Conservation (phyloP, 2,113 vertebrate species). For the Salvator merianae region DNA sequence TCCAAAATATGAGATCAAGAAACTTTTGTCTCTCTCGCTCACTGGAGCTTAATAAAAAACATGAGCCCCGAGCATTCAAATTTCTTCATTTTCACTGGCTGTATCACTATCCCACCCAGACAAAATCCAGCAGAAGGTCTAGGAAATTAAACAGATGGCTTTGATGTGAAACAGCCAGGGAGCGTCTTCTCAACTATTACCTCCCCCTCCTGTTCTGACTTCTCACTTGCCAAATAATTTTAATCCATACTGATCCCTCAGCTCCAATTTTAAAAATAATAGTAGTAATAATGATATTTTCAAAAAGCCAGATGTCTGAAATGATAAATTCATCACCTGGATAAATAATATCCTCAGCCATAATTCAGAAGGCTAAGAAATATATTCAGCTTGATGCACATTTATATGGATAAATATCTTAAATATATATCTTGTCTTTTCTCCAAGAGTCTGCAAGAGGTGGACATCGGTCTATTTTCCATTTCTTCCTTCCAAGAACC, state of each 20-base stretch:
- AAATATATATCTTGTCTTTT: too few species aligned
- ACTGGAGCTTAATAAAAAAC: neutral
- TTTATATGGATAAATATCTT: too few species aligned
- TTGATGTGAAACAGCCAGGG: conserved; percentile 54
- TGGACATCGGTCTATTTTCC: too few species aligned
- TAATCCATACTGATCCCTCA: conserved; percentile 37
- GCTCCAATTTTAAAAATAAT: neutral
- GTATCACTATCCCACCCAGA: conserved; percentile 34
- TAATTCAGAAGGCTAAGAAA: conserved; percentile 34
- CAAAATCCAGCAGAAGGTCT: conserved; percentile 44
- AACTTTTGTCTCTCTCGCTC: conserved; percentile 5
- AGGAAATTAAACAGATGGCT: neutral
- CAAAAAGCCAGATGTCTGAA: conserved; percentile 18
- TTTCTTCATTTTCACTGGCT: neutral
- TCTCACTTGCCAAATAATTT: neutral
- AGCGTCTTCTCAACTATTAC: conserved; percentile 26
- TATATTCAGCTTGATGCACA: neutral
- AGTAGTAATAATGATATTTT: neutral
- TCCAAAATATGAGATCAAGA: conserved; percentile 22
- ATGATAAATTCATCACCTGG: conserved; percentile 51
- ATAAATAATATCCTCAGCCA: conserved; percentile 33
- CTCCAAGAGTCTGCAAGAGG: too few species aligned
- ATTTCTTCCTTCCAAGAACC: too few species aligned
- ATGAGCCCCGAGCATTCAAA: neutral
- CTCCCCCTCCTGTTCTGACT: conserved; percentile 13